Evolutionary conservation across 2,113 vertebrate genomes (phyloP).

Genomic region (Odontophorus gujanensis): DNA sequence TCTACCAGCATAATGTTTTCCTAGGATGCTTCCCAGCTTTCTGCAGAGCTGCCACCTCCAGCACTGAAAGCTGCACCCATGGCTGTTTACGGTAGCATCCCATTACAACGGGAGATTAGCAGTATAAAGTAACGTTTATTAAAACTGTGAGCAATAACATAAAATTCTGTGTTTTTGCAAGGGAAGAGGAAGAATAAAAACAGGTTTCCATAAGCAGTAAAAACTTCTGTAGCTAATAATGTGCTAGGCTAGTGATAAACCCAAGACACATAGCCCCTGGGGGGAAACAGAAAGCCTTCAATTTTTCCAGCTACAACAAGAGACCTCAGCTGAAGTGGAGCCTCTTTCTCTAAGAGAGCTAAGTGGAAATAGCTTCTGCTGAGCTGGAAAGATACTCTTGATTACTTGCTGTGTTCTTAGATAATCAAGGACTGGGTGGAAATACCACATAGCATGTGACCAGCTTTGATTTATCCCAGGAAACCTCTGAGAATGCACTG

Average conservation of each 20-base stretch:
- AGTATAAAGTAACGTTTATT: background rate
- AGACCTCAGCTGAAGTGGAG: conserved; percentile 32
- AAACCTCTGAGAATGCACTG: conserved; percentile 26
- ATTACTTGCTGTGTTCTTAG: conserved; percentile 66
- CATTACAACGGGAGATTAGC: background rate
- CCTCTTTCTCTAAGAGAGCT: conserved; percentile 23
- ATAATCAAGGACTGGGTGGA: conserved; percentile 62
- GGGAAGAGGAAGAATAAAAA: background rate
- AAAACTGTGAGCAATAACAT: background rate
- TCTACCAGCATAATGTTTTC: background rate
- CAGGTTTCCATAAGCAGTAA: background rate
- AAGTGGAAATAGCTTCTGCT: conserved; percentile 53
- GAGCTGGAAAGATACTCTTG: conserved; percentile 54
- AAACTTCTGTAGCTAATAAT: conserved; percentile 33
- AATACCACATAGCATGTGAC: conserved; percentile 59
- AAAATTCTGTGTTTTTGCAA: conserved; percentile 15
- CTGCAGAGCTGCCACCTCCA: background rate
- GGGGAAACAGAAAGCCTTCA: conserved; percentile 39
- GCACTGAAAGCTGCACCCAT: rapidly evolving
- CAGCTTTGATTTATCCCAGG: conserved; percentile 61
- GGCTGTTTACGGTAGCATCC: rapidly evolving
- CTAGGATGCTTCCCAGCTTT: background rate
- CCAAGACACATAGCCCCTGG: background rate
- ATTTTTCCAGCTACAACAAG: conserved; percentile 31
- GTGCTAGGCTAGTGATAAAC: conserved; percentile 33